Conservation (phyloP, 1,140 invertebrate genomes). For the Zelostemma sp. region DNA sequence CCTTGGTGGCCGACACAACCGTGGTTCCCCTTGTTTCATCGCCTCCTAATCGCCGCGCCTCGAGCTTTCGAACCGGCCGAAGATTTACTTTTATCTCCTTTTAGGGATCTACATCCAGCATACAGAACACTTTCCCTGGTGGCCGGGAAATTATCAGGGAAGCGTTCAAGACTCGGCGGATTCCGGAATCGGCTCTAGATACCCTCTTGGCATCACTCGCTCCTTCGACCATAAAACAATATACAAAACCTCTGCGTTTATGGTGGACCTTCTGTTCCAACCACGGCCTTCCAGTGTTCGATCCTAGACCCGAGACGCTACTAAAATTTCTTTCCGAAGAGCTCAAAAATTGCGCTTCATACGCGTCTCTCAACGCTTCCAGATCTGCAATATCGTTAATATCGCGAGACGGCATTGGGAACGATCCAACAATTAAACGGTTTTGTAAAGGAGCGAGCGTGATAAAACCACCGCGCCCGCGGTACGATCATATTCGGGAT, state of each 20-base stretch:
- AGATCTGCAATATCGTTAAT: conserved; percentile 39
- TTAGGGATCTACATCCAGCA: conserved; percentile 22
- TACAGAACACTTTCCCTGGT: conserved; percentile 21
- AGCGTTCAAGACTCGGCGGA: conserved; percentile 15
- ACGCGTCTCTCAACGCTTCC: conserved; percentile 37
- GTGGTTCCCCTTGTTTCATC: no score
- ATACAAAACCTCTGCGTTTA: conserved; percentile 27
- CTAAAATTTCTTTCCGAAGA: conserved; percentile 21
- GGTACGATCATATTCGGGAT: conserved; percentile 49
- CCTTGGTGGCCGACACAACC: conserved; percentile 47
- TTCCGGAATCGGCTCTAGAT: conserved; percentile 22
- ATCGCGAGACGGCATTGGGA: conserved; percentile 12
- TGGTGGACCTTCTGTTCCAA: conserved; percentile 36
- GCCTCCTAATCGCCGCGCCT: conserved; percentile 6
- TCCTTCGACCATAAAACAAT: conserved; percentile 49
- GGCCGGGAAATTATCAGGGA: conserved; percentile 31
- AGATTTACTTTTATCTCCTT: conserved; percentile 24
- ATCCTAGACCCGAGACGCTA: conserved; percentile 11
- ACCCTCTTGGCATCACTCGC: conserved; percentile 41
- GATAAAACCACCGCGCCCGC: conserved; percentile 31
- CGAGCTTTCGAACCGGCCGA: conserved; percentile 10
- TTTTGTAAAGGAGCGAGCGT: conserved; percentile 48
- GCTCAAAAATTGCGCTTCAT: conserved; percentile 37
- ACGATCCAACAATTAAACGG: conserved; percentile 29
- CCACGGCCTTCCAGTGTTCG: conserved; percentile 14